phyloP scores from a whole-genome alignment of 2,113 vertebrate species.

The Coptodon bakossiorum region DNA sequence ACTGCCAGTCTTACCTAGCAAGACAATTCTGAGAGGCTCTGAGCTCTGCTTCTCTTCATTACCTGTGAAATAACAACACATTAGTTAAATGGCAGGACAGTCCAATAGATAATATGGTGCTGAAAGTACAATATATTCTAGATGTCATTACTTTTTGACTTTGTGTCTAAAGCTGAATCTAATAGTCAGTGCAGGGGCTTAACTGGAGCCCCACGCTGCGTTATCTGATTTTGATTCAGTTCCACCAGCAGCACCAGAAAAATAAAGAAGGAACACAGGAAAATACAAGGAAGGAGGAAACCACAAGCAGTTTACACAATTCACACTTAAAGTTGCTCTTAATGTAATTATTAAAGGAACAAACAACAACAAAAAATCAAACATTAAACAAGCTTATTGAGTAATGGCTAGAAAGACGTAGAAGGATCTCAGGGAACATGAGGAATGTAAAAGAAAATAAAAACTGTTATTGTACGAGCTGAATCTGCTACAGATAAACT shows the following conservation, averaged over 20 bases:
- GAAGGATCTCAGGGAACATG: accelerated
- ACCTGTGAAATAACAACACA: not conserved
- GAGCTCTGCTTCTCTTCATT: not conserved
- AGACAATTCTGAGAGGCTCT: not conserved
- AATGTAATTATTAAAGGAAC: not conserved
- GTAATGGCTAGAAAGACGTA: accelerated
- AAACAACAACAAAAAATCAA: accelerated
- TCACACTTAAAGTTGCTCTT: accelerated
- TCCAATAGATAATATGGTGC: accelerated
- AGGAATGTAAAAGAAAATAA: not conserved
- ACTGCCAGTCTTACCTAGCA: not conserved
- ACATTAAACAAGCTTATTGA: not conserved
- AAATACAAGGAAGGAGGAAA: not conserved
- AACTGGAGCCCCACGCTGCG: not conserved
- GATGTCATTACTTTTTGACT: not conserved
- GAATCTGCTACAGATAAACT: not conserved
- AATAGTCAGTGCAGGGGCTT: accelerated
- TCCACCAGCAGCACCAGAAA: not conserved
- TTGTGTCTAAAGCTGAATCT: accelerated
- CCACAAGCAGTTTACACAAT: not conserved
- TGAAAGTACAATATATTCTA: not conserved
- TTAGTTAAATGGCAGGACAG: accelerated
- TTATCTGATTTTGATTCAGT: accelerated
- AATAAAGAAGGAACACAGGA: not conserved
- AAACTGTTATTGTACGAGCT: accelerated